Base-by-base conservation (phyloP, 2,113 vertebrate species). In the Scomber scombrus region DNA sequence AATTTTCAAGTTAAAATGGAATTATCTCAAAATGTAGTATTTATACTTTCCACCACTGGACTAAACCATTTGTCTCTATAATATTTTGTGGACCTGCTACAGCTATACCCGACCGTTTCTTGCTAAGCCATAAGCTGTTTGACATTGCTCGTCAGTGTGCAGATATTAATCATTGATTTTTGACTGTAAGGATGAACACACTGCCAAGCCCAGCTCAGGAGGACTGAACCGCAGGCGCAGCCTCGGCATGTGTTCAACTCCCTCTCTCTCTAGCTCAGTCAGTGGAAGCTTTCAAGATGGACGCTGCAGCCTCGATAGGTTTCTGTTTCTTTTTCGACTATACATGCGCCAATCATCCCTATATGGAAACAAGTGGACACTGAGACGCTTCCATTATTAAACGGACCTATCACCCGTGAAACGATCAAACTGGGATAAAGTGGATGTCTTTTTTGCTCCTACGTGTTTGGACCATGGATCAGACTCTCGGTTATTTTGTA, bases 251-350 rank as follows among this genome's bases (percentile, higher is more conserved):
- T 58, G 75, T 57, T 10, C 13, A 45, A 11, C 70, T 9, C n/a
- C 72, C 23, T 19, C 52, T 0, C 16, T 18, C 16, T 58, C 26
- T 29, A 3, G 29, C 45, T 52, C 78, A 86, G 81, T 81, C n/a
- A 16, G 78, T 55, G 47, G 56, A 40, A 18, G 78, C 71, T 87
- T 93, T 80, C 91, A 93, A 93, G 87, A 93, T 93, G 92, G 92
- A 92, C 18, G 90, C 88, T 81, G 2, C 26, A 10, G 3, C 16
- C 56, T 69, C 55, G 75, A 83, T 87, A 83, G 90, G 92, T 93
- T 93, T 93, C 90, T 93, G 77, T 93, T 91, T 93, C 90, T 62
- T 80, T 92, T 93, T 90, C 78, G 64, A 49, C 19, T 3, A 0
- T 0, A 2, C 47, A 5, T 5, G 40, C 12, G 46, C 5, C 2